Evolutionary conservation across 2,113 vertebrate species (phyloP).

Genomic region (Ceuthmochares aereus): DNA sequence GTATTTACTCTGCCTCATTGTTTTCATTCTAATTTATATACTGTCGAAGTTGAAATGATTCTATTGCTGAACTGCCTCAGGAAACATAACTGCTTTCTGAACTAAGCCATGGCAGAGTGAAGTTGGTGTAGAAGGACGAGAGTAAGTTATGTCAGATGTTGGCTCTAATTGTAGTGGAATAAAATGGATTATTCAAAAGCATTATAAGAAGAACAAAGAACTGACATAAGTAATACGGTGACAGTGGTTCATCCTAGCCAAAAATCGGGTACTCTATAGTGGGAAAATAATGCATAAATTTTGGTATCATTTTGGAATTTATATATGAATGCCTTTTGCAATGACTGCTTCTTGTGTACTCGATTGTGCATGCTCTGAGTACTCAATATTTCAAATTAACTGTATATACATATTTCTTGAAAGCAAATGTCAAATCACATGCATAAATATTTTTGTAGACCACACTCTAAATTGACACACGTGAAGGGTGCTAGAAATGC

Average conservation of each 20-base stretch:
- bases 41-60: conserved; percentile 55
- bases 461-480: not conserved
- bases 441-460: not conserved
- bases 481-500: not conserved
- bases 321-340: not conserved
- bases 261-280: not conserved
- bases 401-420: not conserved
- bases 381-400: not conserved
- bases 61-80: conserved; percentile 52
- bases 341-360: not conserved
- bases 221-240: not conserved
- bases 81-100: conserved; percentile 46
- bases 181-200: conserved; percentile 19
- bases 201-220: not conserved
- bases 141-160: not conserved
- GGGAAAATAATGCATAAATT: not conserved
- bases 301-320: not conserved
- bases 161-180: conserved; percentile 1
- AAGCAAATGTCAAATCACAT: not conserved
- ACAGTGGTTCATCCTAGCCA: not conserved
- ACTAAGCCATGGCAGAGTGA: not conserved
- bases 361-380: not conserved
- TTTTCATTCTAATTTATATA: not conserved
- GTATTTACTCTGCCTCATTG: conserved; percentile 18
- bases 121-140: conserved; percentile 7